Evolutionary conservation across 1,140 invertebrate species (phyloP).

Genomic region (Hesperophylax magnus): DNA sequence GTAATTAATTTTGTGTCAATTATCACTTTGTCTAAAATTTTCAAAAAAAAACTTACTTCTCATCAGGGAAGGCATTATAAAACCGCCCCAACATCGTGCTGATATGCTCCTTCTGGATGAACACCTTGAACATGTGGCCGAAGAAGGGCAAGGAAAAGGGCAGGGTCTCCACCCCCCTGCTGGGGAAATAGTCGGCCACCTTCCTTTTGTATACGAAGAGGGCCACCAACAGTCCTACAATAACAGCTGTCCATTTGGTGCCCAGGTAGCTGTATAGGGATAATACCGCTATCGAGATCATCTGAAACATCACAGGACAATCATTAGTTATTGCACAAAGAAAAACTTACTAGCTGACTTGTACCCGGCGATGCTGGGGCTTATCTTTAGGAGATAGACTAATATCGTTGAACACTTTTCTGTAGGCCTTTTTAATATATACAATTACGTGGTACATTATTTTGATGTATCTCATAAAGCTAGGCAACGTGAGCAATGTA

Average conservation of each 20-base stretch:
- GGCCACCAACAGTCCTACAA: neutral
- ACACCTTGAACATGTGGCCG: slow-evolving; percentile 19
- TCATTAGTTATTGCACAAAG: no score
- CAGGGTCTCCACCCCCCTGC: neutral
- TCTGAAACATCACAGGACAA: neutral
- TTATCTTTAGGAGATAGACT: no score
- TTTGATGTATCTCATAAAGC: no score
- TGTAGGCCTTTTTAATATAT: no score
- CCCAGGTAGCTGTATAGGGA: neutral
- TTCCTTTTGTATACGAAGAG: neutral
- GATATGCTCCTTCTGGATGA: slow-evolving; percentile 21
- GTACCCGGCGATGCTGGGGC: no score
- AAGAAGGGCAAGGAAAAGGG: neutral
- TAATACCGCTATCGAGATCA: neutral
- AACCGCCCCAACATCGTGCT: neutral
- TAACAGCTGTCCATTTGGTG: neutral
- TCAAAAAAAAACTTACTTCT: slow-evolving; percentile 16
- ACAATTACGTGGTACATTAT: no score
- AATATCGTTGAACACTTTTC: no score
- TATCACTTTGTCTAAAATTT: no score
- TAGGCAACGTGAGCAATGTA: no score
- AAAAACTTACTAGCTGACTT: no score
- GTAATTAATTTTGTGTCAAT: no score
- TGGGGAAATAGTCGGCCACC: slow-evolving; percentile 12
- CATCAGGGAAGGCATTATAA: slow-evolving; percentile 7